phyloP scores from a whole-genome alignment of 2,113 vertebrate species.

The Mionectes macconnelli region DNA sequence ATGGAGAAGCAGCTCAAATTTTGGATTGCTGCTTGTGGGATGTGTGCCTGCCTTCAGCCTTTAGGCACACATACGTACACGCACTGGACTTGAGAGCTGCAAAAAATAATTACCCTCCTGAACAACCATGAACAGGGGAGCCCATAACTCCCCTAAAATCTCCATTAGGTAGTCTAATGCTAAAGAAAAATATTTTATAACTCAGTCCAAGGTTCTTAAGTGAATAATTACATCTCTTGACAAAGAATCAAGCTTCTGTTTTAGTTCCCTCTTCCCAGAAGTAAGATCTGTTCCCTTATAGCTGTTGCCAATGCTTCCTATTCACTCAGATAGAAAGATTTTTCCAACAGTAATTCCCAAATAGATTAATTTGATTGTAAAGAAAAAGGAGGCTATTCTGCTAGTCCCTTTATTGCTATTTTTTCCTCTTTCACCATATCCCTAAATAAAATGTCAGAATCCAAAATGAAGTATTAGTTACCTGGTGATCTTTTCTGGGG shows the following conservation, averaged over 20 bases:
- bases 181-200: background rate
- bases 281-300: background rate
- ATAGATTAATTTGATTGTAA: background rate
- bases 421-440: background rate
- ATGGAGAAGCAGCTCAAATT: background rate
- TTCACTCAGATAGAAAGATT: background rate
- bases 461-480: background rate
- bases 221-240: background rate
- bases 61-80: background rate
- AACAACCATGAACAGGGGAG: rapidly evolving
- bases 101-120: background rate
- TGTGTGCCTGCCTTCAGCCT: background rate
- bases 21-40: background rate
- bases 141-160: background rate
- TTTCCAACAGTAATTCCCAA: background rate
- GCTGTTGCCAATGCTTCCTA: background rate
- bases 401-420: background rate
- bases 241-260: background rate
- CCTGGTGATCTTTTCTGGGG: background rate
- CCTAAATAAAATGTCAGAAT: background rate
- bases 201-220: background rate
- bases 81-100: background rate
- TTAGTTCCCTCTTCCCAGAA: background rate
- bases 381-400: background rate
- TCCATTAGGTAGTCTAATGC: background rate